A percentile compares a stretch with the other conserved stretches of the same genome.
Conservation (phyloP, 2,888 invertebrate genomes). For the Pristionchus mayeri region DNA sequence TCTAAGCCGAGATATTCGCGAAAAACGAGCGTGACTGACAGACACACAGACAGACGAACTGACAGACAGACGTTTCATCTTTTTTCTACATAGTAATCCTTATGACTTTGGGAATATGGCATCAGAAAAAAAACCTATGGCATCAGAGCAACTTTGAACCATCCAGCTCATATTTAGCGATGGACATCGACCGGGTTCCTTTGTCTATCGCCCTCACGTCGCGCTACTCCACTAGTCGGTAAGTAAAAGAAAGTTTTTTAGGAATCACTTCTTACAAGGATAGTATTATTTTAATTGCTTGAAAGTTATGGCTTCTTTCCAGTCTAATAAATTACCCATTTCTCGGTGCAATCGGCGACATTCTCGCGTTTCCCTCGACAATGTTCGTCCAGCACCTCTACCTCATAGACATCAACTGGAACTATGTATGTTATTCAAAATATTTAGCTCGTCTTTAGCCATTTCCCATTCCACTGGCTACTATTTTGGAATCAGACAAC, state of each 20-base stretch:
- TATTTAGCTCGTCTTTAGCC: too few species aligned
- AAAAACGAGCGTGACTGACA: too few species aligned
- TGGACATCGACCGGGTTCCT: conserved; percentile 16
- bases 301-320: too few species aligned
- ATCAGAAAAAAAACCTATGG: not conserved
- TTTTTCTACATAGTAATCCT: too few species aligned
- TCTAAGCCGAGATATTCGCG: too few species aligned
- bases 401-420: conserved; percentile 48
- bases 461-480: not conserved
- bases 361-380: conserved; percentile 28
- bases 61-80: too few species aligned
- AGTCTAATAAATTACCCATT: too few species aligned
- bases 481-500: too few species aligned
- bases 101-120: not conserved
- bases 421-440: conserved; percentile 2
- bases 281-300: too few species aligned
- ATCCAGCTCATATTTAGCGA: not conserved
- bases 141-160: not conserved
- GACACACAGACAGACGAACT: too few species aligned
- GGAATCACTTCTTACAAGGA: too few species aligned
- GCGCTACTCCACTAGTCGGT: not conserved
- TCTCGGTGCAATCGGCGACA: conserved; percentile 7
- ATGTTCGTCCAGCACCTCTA: conserved; percentile 46
- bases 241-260: too few species aligned
- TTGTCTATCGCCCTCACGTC: conserved; percentile 7